These are phyloP conservation scores for Anabas testudineus DNA, from an alignment of 2,797 vertebrate genomes.

Conservation along the genomic window DNA sequence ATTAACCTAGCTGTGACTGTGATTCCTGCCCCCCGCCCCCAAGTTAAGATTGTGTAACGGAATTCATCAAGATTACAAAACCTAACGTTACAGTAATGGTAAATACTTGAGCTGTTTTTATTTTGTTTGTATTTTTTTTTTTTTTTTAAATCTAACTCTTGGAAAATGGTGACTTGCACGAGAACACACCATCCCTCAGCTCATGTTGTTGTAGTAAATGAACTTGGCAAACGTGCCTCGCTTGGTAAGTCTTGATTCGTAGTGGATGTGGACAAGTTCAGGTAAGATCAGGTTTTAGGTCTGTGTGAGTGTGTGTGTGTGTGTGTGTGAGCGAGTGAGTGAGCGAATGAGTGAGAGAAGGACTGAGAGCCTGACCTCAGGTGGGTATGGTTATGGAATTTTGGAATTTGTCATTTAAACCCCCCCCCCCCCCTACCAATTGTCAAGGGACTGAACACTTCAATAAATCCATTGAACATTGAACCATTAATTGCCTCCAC, in stretches of 20 bases:
- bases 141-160: slow-evolving; percentile 20
- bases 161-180: slow-evolving; percentile 23
- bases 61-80: slow-evolving; percentile 30
- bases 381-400: slow-evolving; percentile 70
- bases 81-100: slow-evolving; percentile 24
- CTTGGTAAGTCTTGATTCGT: slow-evolving; percentile 66
- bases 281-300: slow-evolving; percentile 88
- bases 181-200: not conserved
- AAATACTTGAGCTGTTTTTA: slow-evolving; percentile 43
- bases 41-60: slow-evolving; percentile 39
- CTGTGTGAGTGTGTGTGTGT: slow-evolving; percentile 23
- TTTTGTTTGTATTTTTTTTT: too few relatives aligned
- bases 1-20: slow-evolving; percentile 66
- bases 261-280: slow-evolving; percentile 88
- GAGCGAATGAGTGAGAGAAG: not conserved
- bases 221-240: slow-evolving; percentile 49
- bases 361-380: slow-evolving; percentile 66
- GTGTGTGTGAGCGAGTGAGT: not conserved
- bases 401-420: slow-evolving; percentile 75
- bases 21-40: slow-evolving; percentile 21
- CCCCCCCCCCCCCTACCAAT: slow-evolving; percentile 83
- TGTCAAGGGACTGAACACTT: slow-evolving; percentile 91
- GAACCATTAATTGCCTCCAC: too few relatives aligned
- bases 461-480: slow-evolving; percentile 98
- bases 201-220: slow-evolving; percentile 59